Evolutionary conservation across 1,140 invertebrate genomes (phyloP), one percentile per base, ranked within the genome.

Genomic region (Papilio dardanus): DNA sequence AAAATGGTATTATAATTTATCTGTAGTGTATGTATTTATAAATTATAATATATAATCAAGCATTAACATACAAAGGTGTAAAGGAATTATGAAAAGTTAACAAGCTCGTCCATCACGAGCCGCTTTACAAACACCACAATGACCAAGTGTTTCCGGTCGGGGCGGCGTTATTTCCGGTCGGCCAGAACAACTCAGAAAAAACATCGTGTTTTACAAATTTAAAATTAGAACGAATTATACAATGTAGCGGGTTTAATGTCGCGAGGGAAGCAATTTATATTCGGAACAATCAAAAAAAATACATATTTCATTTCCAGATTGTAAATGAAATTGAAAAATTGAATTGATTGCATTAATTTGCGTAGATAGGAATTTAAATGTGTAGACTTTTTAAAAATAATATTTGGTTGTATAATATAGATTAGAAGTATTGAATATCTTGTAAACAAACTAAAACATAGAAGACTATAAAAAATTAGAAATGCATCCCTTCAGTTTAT

Each of bases 21-120:
- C 8, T 37, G 35, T 12, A 14, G 35, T 19, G 8, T 16, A 46
- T 46, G 19, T 46, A 5, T 62, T 21, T 28, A n/a, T n/a, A n/a
- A n/a, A n/a, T 28, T 62, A 46, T 46, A 62, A 62, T 62, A 73
- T 73, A 73, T 58, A 73, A 58, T 58, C 54, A 73, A 73, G 46
- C 30, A 73, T 73, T 73, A 73, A 58, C 71, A 73, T 58, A 73
- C 71, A 73, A 73, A 58, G 71, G 71, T 73, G 71, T 73, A 73
- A 73, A 73, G 71, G 30, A 73, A 73, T 73, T 73, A 73, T 54
- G 19, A 73, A 73, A 73, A 54, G 28, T 35, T 73, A 73, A 73
- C 71, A 73, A 73, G 71, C 46, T 50, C 71, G 71, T 73, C n/a
- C 71, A 73, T 73, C 71, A 73, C 71, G 71, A 73, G n/a, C 50